Evolutionary conservation across 64 coral and sea anemone species (phyloP), one percentile per base, ranked within the genome.

Genomic region (Orbicella faveolata): DNA sequence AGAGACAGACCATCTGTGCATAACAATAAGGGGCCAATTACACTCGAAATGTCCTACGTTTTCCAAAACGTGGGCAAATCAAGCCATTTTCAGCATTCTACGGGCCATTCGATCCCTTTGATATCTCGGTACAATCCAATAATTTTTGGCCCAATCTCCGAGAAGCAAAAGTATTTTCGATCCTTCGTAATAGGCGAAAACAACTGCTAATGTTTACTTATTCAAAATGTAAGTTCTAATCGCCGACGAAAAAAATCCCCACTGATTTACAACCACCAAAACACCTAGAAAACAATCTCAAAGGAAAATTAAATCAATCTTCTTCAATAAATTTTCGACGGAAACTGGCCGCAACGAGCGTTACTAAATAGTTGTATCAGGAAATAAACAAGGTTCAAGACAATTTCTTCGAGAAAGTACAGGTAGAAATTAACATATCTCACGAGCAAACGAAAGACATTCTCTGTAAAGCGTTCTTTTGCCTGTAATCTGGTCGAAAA

Each of bases 211-310:
- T 85, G 82, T 85, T 85, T 85, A 85, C 82, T 73, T 85, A 72
- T 73, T 85, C 65, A 67, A 82, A 85, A 85, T 85, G 82, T 85
- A 85, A 52, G 82, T 73, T 73, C 39, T 85, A 85, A 85, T 85
- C 65, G 37, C 19, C 41, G 82, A 63, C 9, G n/a, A 72, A 17
- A 85, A 70, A 85, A 85, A 53, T 72, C 64, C 39, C 39, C 39
- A 72, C 39, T 72, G 62, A 83, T 83, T 83, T 85, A 23, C 23
- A 68, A 52, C 82, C 82, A 73, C 37, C 3, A 51, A 70, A 85
- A 81, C 54, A 62, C 1, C 34, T 26, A 81, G n/a, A 2, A 14
- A 52, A 36, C 57, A 65, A 44, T 48, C 23, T 13, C 20, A 63
- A 52, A 20, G 41, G 10, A 73, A 85, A 72, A 73, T 85, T 85